Conservation (phyloP, 2,888 invertebrate genomes). For the Dynastes hyllus region DNA sequence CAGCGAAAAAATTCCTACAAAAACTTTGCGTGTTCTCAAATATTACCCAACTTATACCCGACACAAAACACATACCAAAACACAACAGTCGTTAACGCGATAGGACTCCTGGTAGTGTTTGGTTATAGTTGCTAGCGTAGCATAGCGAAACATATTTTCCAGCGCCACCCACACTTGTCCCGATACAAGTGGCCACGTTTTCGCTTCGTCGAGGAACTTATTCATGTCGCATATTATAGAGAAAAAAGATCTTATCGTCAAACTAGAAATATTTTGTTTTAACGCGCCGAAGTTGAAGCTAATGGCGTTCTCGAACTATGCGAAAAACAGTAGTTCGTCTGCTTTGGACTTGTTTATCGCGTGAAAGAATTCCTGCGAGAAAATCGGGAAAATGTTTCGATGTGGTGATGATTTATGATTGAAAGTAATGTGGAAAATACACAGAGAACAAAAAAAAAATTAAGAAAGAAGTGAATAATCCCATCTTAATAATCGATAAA, state of each 20-base stretch:
- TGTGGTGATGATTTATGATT: too few species aligned
- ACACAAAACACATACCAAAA: background rate
- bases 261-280: conserved; percentile 25
- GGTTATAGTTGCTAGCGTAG: background rate
- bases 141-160: background rate
- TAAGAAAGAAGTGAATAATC: too few species aligned
- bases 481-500: too few species aligned
- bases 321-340: background rate
- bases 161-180: conserved; percentile 18
- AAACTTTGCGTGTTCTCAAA: conserved; percentile 3
- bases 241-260: conserved; percentile 26
- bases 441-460: too few species aligned
- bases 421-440: too few species aligned
- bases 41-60: background rate
- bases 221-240: conserved; percentile 15
- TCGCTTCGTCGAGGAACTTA: conserved; percentile 10
- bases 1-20: background rate
- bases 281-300: background rate
- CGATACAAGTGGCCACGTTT: background rate
- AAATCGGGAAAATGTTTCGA: too few species aligned
- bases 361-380: background rate
- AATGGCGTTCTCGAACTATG: conserved; percentile 10
- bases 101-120: background rate
- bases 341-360: background rate
- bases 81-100: too few species aligned